Conservation (phyloP, 2,888 invertebrate species). For the Ochropleura plecta region DNA sequence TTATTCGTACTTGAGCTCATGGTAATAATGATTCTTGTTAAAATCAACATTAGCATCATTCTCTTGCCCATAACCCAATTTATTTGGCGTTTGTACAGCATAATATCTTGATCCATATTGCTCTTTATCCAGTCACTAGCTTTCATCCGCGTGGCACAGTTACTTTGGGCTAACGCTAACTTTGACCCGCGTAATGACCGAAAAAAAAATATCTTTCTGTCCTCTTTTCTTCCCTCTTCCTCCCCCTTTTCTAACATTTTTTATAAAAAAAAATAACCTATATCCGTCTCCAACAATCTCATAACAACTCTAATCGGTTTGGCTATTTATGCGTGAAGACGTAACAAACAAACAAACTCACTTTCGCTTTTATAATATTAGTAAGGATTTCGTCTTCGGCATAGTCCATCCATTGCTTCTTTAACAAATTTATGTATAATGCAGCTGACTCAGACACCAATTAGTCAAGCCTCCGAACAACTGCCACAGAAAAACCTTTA, state of each 20-base stretch:
- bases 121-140: background rate
- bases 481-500: background rate
- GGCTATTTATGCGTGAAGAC: too few species aligned
- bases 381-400: background rate
- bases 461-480: conserved; percentile 1
- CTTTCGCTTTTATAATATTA: too few species aligned
- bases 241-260: too few species aligned
- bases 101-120: background rate
- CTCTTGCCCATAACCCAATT: background rate
- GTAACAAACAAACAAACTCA: too few species aligned
- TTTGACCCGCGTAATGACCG: too few species aligned
- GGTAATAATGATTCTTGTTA: background rate
- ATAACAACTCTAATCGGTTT: too few species aligned
- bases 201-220: too few species aligned
- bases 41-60: background rate
- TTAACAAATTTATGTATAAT: background rate
- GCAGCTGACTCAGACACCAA: conserved; percentile 12
- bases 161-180: too few species aligned
- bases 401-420: background rate
- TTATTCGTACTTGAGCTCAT: background rate
- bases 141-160: background rate
- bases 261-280: too few species aligned
- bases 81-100: background rate
- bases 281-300: too few species aligned
- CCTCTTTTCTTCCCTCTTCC: too few species aligned